phyloP scores from a whole-genome alignment of 2,888 invertebrate genomes.

The Heliconius ismenius region DNA sequence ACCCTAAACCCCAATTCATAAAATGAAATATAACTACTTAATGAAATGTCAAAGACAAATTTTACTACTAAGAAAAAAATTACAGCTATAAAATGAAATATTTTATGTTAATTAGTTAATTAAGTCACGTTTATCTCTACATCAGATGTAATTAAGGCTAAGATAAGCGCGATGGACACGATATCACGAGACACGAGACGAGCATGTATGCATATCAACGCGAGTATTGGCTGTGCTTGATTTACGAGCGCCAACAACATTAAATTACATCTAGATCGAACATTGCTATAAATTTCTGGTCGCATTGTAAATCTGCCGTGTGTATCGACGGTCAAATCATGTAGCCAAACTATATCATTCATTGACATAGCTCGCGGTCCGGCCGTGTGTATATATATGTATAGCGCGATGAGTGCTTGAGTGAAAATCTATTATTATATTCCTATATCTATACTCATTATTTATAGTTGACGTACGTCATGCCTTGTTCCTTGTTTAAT shows the following conservation, averaged over 20 bases:
- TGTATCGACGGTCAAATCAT: conserved; percentile 77
- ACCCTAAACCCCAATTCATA: not conserved
- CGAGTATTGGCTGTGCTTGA: conserved; percentile 72
- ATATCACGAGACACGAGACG: conserved; percentile 60
- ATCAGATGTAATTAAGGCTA: conserved; percentile 54
- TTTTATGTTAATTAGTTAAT: conserved; percentile 35
- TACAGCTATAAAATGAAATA: conserved; percentile 26
- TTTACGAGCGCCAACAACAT: conserved; percentile 77
- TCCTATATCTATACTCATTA: conserved; percentile 3
- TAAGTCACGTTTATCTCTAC: conserved; percentile 28
- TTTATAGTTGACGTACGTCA: not conserved
- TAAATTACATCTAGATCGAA: conserved; percentile 81
- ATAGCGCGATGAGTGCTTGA: conserved; percentile 24
- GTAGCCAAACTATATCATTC: conserved; percentile 68
- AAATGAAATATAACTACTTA: conserved; percentile 14
- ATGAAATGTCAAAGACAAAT: conserved; percentile 14
- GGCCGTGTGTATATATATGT: conserved; percentile 11
- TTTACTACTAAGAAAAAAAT: conserved; percentile 13
- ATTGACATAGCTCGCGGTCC: conserved; percentile 57
- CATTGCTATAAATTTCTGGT: conserved; percentile 77
- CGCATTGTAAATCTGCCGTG: conserved; percentile 78
- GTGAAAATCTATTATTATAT: conserved; percentile 34
- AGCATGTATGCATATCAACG: conserved; percentile 61
- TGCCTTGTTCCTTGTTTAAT: no score
- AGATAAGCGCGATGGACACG: conserved; percentile 52